Conservation (phyloP, 1,140 invertebrate genomes). For the Trachelipus rathkii region DNA sequence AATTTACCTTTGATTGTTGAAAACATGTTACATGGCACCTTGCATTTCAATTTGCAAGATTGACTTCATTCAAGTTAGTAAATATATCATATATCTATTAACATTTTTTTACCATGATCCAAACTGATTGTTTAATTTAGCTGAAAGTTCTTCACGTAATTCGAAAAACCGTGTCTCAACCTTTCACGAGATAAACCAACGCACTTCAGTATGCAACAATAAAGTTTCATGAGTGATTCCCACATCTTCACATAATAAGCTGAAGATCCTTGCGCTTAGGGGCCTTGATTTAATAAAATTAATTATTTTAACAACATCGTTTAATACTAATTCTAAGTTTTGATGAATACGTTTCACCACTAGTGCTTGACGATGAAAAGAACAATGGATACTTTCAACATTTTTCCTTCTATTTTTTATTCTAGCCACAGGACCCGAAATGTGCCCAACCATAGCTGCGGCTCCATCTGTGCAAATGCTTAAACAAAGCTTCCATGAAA, state of each 20-base stretch:
- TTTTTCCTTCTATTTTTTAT: slow-evolving; percentile 42
- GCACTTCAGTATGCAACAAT: neutral
- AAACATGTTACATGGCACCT: too few species aligned
- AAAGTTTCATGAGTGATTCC: slow-evolving; percentile 3
- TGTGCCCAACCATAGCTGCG: slow-evolving; percentile 44
- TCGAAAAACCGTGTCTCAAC: slow-evolving; percentile 20
- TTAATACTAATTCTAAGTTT: slow-evolving; percentile 41
- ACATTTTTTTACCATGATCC: too few species aligned
- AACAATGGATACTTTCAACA: slow-evolving; percentile 44
- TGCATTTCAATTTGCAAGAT: too few species aligned
- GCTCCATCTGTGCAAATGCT: slow-evolving; percentile 48
- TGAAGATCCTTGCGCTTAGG: slow-evolving; percentile 45
- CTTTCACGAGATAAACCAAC: slow-evolving; percentile 23
- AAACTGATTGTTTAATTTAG: neutral
- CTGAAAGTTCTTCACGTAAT: slow-evolving; percentile 14
- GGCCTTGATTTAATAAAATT: slow-evolving; percentile 46
- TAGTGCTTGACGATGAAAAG: slow-evolving; percentile 46
- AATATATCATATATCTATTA: too few species aligned
- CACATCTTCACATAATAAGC: slow-evolving; percentile 30
- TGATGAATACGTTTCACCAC: slow-evolving; percentile 40
- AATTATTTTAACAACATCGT: slow-evolving; percentile 42
- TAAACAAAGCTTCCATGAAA: slow-evolving; percentile 43
- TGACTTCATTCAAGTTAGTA: too few species aligned
- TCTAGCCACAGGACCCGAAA: slow-evolving; percentile 42
- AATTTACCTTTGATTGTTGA: too few species aligned